Conservation (phyloP, 2,113 vertebrate species). For the Oxyruncus cristatus region DNA sequence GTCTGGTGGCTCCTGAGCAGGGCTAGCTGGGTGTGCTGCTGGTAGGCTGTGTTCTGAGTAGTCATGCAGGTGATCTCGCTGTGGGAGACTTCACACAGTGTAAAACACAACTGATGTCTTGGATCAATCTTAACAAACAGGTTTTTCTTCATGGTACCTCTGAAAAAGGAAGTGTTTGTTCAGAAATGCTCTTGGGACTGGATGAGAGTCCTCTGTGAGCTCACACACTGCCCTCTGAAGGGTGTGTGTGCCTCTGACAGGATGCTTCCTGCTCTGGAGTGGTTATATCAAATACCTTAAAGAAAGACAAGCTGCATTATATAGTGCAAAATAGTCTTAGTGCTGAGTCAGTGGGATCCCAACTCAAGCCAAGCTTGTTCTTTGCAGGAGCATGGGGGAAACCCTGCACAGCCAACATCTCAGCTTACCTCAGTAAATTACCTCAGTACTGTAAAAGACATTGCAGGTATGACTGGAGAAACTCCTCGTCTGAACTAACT, state of each 20-base stretch:
- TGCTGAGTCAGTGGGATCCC: neutral
- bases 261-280: neutral
- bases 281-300: neutral
- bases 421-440: neutral
- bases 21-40: neutral
- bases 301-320: neutral
- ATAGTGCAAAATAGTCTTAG: neutral
- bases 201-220: neutral
- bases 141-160: neutral
- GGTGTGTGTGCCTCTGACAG: neutral
- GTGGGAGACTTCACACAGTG: neutral
- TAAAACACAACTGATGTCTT: neutral
- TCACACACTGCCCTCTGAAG: slow-evolving; percentile 35
- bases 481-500: neutral
- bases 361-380: neutral
- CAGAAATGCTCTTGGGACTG: neutral
- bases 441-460: neutral
- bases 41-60: neutral
- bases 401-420: neutral
- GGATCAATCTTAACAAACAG: neutral
- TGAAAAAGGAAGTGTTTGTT: neutral
- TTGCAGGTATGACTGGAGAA: neutral
- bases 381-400: neutral
- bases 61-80: neutral
- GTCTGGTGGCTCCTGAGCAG: neutral